These are phyloP conservation scores for Agrotis clavis DNA, from an alignment of 2,888 invertebrate genomes.

Conservation along the genomic window DNA sequence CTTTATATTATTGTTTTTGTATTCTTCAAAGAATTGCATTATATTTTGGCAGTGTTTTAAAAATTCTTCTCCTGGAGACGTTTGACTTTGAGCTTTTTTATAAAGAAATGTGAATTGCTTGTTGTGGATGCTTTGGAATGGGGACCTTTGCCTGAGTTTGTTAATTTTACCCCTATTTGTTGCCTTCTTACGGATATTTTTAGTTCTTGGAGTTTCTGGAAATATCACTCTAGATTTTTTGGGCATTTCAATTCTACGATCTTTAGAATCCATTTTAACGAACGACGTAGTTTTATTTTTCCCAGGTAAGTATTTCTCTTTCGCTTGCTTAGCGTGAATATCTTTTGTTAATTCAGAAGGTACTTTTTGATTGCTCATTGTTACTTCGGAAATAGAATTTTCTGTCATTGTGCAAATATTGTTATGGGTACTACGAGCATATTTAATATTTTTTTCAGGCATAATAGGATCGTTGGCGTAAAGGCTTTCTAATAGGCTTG, in stretches of 20 bases:
- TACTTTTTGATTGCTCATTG: constrained; percentile 25
- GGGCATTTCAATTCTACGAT: constrained; percentile 50
- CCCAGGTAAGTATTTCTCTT: constrained; percentile 35
- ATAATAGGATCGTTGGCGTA: constrained; percentile 69
- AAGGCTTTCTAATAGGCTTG: constrained; percentile 75
- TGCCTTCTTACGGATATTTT: constrained; percentile 20
- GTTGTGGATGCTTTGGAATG: constrained; percentile 56
- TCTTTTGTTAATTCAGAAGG: constrained; percentile 5
- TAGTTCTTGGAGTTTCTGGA: constrained; percentile 14
- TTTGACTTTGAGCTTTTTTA: constrained; percentile 66
- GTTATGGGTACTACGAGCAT: constrained; percentile 32
- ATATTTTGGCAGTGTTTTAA: constrained; percentile 73
- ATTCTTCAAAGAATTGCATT: constrained; percentile 74
- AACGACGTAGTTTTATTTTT: constrained; percentile 57
- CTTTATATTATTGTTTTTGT: constrained; percentile 74
- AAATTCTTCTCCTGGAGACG: constrained; percentile 56
- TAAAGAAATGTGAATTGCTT: constrained; percentile 69
- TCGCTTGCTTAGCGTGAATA: constrained; percentile 1
- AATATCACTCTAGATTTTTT: constrained; percentile 21
- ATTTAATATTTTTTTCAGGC: constrained; percentile 57
- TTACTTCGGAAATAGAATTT: constrained; percentile 16
- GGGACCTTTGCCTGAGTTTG: constrained; percentile 31
- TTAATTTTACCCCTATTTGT: constrained; percentile 37
- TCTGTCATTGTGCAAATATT: constrained; percentile 73
- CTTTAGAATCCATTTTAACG: constrained; percentile 61